Base-by-base conservation (phyloP, 2,888 invertebrate species). In the Neoaliturus tenellus region DNA sequence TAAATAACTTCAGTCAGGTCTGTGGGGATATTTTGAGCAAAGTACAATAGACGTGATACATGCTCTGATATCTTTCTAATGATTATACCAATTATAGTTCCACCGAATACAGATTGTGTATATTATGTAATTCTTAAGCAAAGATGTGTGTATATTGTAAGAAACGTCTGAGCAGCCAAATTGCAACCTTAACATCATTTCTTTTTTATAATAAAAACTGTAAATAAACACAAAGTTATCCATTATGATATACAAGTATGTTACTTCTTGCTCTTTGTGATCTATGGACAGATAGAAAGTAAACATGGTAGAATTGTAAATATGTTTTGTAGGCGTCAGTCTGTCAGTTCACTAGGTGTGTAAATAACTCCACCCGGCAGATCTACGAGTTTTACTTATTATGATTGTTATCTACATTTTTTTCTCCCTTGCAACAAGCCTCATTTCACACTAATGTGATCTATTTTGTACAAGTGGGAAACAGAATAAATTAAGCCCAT, bases 381-480 rank as follows among this genome's bases (percentile, higher is more conserved):
- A 23, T 44, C 75, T 14, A 48, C 35, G 14, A 75, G 3, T 71
- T 71, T 44, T 28, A 41, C 25, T 75, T 75, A 44, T 75, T 25
- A 41, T 25, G 1, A 73, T 73, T 75, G 75, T 75, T 75, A 75
- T 75, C 48, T 48, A 48, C 75, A 75, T 75, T 44, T 20, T n/a
- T 10, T 44, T 75, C 75, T 44, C 75, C 75, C 41, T 75, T 48
- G 25, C 75, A 44, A 28, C 71, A 75, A 25, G 48, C 44, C 75
- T 75, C 48, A 75, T 39, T 35, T 75, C 44, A 75, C 75, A 44
- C 41, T 75, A 35, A 44, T 75, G 75, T 75, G 75, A 48, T 75
- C 75, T 75, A 75, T 75, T 75, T 75, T 75, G 75, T 75, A 75
- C 75, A 48, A 75, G 48, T 75, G 48, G 75, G 75, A 75, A 75